These are phyloP conservation scores for Semaprochilodus insignis DNA, from an alignment of 2,797 vertebrate genomes.

Conservation along the genomic window DNA sequence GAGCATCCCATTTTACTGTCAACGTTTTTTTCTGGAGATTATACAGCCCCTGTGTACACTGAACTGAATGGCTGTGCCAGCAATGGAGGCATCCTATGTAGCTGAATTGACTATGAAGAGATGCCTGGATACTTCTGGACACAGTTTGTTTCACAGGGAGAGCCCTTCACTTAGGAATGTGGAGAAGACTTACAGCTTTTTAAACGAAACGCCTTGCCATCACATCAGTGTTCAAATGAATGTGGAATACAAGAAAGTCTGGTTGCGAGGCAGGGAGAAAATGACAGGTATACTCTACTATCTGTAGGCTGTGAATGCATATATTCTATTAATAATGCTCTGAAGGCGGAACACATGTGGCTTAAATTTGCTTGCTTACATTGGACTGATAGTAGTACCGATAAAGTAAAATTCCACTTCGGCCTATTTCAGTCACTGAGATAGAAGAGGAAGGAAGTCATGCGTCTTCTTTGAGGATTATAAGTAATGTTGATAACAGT, in stretches of 20 bases:
- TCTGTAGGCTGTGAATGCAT: not conserved
- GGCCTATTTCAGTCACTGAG: too few species aligned
- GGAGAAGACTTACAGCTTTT: not conserved
- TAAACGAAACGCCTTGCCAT: not conserved
- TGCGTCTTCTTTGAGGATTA: too few species aligned
- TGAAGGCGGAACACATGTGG: not conserved
- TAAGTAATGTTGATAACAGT: too few species aligned
- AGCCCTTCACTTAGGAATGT: not conserved
- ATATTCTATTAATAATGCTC: not conserved
- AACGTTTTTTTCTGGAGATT: not conserved
- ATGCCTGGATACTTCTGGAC: too few species aligned
- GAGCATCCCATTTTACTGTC: not conserved
- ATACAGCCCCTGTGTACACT: not conserved
- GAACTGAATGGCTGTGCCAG: not conserved
- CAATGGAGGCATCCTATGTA: not conserved
- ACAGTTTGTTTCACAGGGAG: too few species aligned
- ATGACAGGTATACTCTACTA: not conserved
- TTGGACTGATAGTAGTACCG: not conserved
- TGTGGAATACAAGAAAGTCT: not conserved
- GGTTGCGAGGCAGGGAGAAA: not conserved
- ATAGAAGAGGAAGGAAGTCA: too few species aligned
- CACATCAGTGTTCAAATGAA: not conserved
- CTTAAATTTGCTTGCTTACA: not conserved
- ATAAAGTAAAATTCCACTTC: too few species aligned
- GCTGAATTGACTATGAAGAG: not conserved